These are phyloP conservation scores for Malurus leucopterus DNA, from an alignment of 2,797 vertebrate genomes.

Conservation along the genomic window DNA sequence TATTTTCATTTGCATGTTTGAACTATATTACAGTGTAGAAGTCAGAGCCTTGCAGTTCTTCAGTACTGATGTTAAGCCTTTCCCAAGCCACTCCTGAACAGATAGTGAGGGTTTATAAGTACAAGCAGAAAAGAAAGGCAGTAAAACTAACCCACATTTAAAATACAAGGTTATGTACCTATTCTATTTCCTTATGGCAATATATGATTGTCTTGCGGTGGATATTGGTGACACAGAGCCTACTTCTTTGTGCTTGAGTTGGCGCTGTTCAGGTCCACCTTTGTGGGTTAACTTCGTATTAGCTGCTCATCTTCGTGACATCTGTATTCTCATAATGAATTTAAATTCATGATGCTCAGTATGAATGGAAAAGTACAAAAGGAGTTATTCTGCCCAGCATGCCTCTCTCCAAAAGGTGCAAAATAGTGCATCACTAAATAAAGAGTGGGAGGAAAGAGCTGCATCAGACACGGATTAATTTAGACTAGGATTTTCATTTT, in stretches of 20 bases:
- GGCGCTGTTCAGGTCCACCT: not conserved
- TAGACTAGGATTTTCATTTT: conserved; percentile 37
- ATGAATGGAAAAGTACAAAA: not conserved
- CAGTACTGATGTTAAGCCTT: not conserved
- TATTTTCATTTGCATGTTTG: not conserved
- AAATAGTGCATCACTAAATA: conserved; percentile 5
- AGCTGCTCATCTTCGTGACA: not conserved
- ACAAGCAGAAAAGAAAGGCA: not conserved
- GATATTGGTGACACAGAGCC: not conserved
- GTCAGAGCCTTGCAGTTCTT: not conserved
- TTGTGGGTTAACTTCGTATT: not conserved
- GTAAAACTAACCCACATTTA: not conserved
- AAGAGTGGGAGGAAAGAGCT: not conserved
- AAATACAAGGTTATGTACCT: not conserved
- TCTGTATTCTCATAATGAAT: not conserved
- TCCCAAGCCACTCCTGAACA: not conserved
- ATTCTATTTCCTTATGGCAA: not conserved
- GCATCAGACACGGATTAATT: conserved; percentile 16
- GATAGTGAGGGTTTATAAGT: not conserved
- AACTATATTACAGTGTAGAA: not conserved
- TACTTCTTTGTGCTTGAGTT: not conserved
- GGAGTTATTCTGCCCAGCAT: not conserved
- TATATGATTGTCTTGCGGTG: too few species aligned
- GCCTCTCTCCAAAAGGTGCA: not conserved
- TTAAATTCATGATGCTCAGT: not conserved